phyloP scores from a whole-genome alignment of 2,113 vertebrate genomes.

The Rhinolophus ferrumequinum region DNA sequence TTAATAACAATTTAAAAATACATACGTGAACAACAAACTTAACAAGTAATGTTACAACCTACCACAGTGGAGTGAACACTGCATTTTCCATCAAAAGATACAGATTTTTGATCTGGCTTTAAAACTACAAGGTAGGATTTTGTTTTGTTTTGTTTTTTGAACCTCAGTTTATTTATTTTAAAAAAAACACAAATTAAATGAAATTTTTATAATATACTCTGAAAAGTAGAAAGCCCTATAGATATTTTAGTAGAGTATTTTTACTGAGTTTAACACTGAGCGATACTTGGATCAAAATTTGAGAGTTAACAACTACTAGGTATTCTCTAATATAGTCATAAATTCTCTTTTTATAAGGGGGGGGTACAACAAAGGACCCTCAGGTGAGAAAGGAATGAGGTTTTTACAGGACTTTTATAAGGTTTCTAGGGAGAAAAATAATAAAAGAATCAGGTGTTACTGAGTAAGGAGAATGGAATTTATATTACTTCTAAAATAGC shows the following conservation, averaged over 20 bases:
- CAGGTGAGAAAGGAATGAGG: conserved; percentile 24
- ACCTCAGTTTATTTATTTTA: not conserved
- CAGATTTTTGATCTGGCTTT: conserved; percentile 26
- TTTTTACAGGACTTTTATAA: conserved; percentile 13
- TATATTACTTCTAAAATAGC: conserved; percentile 36
- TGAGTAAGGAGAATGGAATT: conserved; percentile 27
- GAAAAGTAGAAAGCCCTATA: conserved; percentile 13
- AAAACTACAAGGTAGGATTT: not conserved
- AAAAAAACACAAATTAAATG: not conserved
- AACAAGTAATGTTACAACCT: conserved; percentile 11
- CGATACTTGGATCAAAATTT: not conserved
- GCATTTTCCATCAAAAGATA: conserved; percentile 10
- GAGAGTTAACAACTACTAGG: conserved; percentile 19
- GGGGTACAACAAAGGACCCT: not conserved
- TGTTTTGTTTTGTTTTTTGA: not conserved
- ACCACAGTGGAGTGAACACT: not conserved
- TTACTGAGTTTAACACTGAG: not conserved
- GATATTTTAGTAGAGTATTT: conserved; percentile 41
- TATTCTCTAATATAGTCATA: not conserved
- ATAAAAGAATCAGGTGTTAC: not conserved
- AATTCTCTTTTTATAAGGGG: not conserved
- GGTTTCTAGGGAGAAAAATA: conserved; percentile 53
- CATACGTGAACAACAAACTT: not conserved
- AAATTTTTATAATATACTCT: conserved; percentile 5
- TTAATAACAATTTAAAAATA: conserved; percentile 68